These are phyloP conservation scores for Phenganax stokvisi DNA, from an alignment of 92 coral and sea anemone species.

Conservation along the genomic window DNA sequence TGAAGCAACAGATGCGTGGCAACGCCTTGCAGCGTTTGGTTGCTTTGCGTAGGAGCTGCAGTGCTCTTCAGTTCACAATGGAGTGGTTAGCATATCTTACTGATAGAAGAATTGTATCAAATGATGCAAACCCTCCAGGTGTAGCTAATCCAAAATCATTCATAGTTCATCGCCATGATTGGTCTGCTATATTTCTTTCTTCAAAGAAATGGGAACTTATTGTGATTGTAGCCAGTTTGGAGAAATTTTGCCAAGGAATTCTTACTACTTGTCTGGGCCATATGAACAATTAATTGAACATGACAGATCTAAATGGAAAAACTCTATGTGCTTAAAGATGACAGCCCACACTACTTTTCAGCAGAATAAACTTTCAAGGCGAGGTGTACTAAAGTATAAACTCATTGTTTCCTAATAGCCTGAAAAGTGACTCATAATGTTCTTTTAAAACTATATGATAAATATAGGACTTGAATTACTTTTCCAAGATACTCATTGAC, in stretches of 20 bases:
- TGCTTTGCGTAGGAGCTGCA: constrained; percentile 4
- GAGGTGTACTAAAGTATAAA: too few relatives aligned
- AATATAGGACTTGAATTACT: too few relatives aligned
- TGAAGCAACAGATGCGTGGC: not conserved
- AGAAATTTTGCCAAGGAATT: not conserved
- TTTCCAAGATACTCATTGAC: too few relatives aligned
- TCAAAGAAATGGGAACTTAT: constrained; percentile 36
- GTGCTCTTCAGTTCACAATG: constrained; percentile 25
- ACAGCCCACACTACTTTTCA: too few relatives aligned
- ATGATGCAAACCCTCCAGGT: constrained; percentile 17
- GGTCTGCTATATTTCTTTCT: constrained; percentile 24
- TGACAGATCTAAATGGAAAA: constrained; percentile 7
- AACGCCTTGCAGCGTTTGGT: constrained; percentile 33
- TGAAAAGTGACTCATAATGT: too few relatives aligned
- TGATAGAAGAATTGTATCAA: constrained; percentile 29
- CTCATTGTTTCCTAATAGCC: too few relatives aligned
- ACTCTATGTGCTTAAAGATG: too few relatives aligned
- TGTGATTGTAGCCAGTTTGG: constrained; percentile 33
- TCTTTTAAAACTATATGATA: too few relatives aligned
- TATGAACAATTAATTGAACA: constrained; percentile 22
- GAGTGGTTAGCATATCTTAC: constrained; percentile 31
- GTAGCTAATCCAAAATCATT: constrained; percentile 20
- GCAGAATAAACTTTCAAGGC: too few relatives aligned
- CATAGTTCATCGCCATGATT: constrained; percentile 32
- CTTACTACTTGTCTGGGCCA: constrained; percentile 25